A percentile compares a stretch with the other conserved stretches of the same genome.
phyloP scores from a whole-genome alignment of 2,113 vertebrate genomes.

The Hypanus sabinus region DNA sequence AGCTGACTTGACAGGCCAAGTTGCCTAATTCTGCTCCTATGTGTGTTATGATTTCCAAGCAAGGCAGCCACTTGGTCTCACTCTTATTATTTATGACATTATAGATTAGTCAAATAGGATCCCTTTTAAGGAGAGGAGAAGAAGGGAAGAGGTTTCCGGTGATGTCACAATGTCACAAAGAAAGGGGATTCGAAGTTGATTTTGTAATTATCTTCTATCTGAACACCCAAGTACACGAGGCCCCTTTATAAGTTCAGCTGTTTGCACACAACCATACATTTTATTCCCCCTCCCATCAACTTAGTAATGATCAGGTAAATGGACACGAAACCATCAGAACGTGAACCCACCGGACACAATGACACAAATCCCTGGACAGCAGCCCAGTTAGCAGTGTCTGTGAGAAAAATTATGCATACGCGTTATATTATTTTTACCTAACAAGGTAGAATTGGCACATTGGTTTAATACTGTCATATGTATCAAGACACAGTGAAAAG shows the following conservation, averaged over 20 bases:
- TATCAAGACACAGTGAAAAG: too few relatives aligned
- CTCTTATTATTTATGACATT: not conserved
- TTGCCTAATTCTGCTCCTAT: too few relatives aligned
- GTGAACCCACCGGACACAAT: not conserved
- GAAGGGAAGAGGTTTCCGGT: not conserved
- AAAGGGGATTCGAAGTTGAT: not conserved
- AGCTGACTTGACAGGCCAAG: too few relatives aligned
- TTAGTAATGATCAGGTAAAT: not conserved
- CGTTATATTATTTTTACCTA: not conserved
- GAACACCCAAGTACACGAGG: not conserved
- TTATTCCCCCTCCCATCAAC: not conserved
- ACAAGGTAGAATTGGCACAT: not conserved
- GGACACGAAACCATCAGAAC: not conserved
- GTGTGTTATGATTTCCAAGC: too few relatives aligned
- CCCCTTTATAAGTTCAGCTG: not conserved
- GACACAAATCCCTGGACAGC: not conserved
- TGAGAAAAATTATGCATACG: not conserved
- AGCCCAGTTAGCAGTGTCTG: not conserved
- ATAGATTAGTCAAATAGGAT: not conserved
- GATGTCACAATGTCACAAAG: not conserved
- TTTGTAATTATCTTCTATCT: not conserved
- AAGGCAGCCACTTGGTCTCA: not conserved
- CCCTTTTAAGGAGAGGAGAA: not conserved
- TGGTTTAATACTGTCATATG: too few relatives aligned
- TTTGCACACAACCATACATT: not conserved